Evolutionary conservation across 2,797 vertebrate species (phyloP).

Genomic region (Siniperca obscura): DNA sequence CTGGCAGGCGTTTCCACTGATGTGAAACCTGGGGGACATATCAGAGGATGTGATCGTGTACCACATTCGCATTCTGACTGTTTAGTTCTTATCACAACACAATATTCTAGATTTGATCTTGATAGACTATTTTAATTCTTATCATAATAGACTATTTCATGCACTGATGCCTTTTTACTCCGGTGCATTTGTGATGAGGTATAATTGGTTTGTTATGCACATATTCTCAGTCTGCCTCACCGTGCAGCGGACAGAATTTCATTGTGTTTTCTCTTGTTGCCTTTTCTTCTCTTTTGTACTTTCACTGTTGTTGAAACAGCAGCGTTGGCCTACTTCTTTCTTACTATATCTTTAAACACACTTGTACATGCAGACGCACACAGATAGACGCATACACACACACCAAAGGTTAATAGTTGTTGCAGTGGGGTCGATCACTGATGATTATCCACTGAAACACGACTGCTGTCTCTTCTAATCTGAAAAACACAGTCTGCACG

Average conservation of each 20-base stretch:
- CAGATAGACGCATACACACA: not conserved
- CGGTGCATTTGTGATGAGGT: conserved; percentile 70
- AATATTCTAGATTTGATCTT: conserved; percentile 73
- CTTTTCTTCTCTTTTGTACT: conserved; percentile 69
- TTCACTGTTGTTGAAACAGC: conserved; percentile 38
- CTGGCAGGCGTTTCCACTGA: conserved; percentile 57
- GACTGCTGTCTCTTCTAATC: conserved; percentile 56
- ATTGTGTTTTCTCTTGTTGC: conserved; percentile 61
- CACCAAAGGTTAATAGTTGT: conserved; percentile 51
- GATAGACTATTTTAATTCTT: conserved; percentile 84
- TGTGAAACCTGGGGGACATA: conserved; percentile 68
- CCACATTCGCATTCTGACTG: conserved; percentile 57
- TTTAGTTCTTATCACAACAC: conserved; percentile 73
- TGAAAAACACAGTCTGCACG: conserved; percentile 39
- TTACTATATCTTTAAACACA: conserved; percentile 9
- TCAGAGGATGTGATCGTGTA: conserved; percentile 57
- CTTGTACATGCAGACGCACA: not conserved
- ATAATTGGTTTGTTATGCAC: conserved; percentile 82
- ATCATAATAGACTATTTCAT: conserved; percentile 84
- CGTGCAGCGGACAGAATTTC: conserved; percentile 52
- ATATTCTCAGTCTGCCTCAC: conserved; percentile 62
- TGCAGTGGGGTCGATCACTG: conserved; percentile 31
- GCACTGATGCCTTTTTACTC: conserved; percentile 75
- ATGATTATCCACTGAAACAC: conserved; percentile 57
- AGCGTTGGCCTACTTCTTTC: conserved; percentile 42